Evolutionary conservation across 1,140 invertebrate genomes (phyloP), one percentile per base, ranked within the genome.

Genomic region (Ptiloglossa arizonensis): DNA sequence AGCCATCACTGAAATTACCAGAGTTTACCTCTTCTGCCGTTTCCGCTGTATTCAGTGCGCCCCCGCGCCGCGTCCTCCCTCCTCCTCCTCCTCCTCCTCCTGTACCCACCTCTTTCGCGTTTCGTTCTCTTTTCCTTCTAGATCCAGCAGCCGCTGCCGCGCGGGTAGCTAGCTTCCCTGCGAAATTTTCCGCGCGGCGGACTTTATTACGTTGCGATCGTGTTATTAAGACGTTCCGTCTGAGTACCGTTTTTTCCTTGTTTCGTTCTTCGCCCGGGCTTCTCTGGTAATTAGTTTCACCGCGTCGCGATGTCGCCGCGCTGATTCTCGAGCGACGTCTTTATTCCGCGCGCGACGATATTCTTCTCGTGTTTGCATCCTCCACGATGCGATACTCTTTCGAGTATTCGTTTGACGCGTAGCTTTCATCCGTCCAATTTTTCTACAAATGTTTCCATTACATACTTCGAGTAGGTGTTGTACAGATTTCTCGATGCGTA

Each of bases 1-100:
- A 89, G 88, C 89, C 89, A 92, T 92, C 90, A 91, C 90, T 86
- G 87, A 89, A 92, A 92, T 92, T 91, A 89, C 88, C 86, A 84
- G 87, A 89, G 87, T 88, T 91, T 90, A 91, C 88, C 87, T 80
- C 85, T 81, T 81, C 83, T 44, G 46, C 83, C 63, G 72, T 82
- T 83, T 80, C 64, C 85, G 82, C 79, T 80, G 79, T 81, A 84
- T 87, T 87, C 75, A 85, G 67, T 79, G 78, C 52, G 63, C 48
- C 72, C 29, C 64, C 17, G 32, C 54, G 29, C 44, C 62, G 76
- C 69, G 38, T 59, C 63, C n/a, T 38, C 46, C 46, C 41, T n/a
- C 41, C 17, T 22, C 17, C 57, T 52, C 46, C 41, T 50, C 38
- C 22, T n/a, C 29, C 64, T 54, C 62, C 38, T 59, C 41, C 38